Base-by-base conservation (phyloP, 1,140 invertebrate genomes). In the Aplysia californica region DNA sequence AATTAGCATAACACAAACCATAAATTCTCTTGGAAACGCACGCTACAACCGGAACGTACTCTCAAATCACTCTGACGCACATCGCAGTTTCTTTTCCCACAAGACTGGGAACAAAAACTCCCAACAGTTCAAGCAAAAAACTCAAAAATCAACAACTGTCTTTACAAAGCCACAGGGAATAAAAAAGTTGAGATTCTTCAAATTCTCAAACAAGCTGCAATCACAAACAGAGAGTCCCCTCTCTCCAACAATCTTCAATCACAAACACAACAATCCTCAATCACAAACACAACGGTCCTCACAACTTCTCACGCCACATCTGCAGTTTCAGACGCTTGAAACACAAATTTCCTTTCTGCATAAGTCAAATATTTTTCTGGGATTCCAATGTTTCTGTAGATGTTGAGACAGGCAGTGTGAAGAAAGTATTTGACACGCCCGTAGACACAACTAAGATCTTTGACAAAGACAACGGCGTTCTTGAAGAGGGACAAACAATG, bases 311-410 rank as follows among this genome's bases (percentile, higher is more conserved):
- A n/a, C n/a, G n/a, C 36, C 55, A 44, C 41, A 70, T 20, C 50
- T 64, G n/a, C 44, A 33, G 58, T 35, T 69, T 67, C 59, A 41
- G 33, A 50, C 21, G 35, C 35, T n/a, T 59, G 23, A 75, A 65
- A 75, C 33, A 50, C 21, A 41, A 75, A 21, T 75, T 44, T 75
- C 29, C 38, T 58, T 33, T 75, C 72, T 39, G 66, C 72, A 38
- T 65, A 44, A 36, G 23, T 44, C 18, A 75, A 38, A 66, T 75
- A 75, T 38, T 75, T 35, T 3, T 75, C 72, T 1, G 72, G 72
- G 58, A 75, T 75, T 44, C 72, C 72, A 10, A 66, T 55, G 1
- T 41, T 18, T 38, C 72, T 75, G 72, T 23, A 61, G 31, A 29
- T 5, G 23, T 18, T 18, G 35, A 10, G 23, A n/a, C n/a, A n/a